Percentiles rank a stretch among this genome's conserved stretches.
phyloP scores from a whole-genome alignment of 2,888 invertebrate species.

The Papilio protenor region DNA sequence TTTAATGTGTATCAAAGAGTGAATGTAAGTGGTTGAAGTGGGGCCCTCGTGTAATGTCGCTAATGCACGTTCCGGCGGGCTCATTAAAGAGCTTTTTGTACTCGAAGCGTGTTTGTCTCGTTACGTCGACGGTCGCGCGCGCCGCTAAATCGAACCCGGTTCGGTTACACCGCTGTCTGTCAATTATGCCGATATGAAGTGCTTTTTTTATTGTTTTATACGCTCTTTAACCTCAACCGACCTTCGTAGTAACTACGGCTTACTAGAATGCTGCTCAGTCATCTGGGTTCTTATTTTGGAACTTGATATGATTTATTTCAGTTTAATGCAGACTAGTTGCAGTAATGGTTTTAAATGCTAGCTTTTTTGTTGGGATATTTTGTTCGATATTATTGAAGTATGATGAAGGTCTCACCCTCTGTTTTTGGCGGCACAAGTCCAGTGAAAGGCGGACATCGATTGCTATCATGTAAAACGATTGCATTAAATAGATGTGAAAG shows the following conservation, averaged over 20 bases:
- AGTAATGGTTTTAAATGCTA: background rate
- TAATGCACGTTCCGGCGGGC: constrained; percentile 70
- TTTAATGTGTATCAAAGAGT: constrained; percentile 61
- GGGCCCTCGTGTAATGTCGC: constrained; percentile 66
- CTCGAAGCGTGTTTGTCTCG: constrained; percentile 70
- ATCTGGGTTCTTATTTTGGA: background rate
- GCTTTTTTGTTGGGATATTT: background rate
- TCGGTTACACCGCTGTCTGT: constrained; percentile 62
- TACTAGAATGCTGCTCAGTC: background rate
- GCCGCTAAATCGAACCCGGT: constrained; percentile 64
- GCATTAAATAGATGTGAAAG: constrained; percentile 22
- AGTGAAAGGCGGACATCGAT: constrained; percentile 22
- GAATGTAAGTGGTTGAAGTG: constrained; percentile 62
- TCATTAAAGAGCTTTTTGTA: constrained; percentile 73
- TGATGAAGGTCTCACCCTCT: background rate
- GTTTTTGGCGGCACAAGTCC: background rate
- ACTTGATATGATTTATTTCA: background rate
- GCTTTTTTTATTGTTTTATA: constrained; percentile 42
- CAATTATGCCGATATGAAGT: constrained; percentile 54
- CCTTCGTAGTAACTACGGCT: constrained; percentile 23
- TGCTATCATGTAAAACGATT: constrained; percentile 15
- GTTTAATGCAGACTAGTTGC: background rate
- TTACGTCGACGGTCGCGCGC: constrained; percentile 57
- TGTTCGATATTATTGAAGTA: background rate
- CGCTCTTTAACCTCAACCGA: constrained; percentile 39